Conservation (phyloP, 2,888 invertebrate species). For the Hermaeophaga mercurialis region DNA sequence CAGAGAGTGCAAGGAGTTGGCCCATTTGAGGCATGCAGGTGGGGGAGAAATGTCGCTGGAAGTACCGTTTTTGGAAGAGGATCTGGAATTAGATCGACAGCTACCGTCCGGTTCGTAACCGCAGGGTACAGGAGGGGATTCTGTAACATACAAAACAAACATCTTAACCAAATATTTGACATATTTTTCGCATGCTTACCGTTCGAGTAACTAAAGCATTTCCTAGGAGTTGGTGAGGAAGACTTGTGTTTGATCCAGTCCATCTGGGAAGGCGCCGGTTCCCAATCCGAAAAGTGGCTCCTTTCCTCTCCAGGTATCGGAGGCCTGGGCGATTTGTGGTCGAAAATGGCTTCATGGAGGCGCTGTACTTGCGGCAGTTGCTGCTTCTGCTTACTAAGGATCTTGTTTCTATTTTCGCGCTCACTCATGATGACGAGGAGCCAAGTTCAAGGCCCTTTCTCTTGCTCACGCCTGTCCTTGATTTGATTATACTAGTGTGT, state of each 20-base stretch:
- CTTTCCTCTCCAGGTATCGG: conserved; percentile 81
- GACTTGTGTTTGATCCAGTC: conserved; percentile 47
- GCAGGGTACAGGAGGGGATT: conserved; percentile 43
- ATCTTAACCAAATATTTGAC: no score
- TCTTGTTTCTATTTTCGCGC: conserved; percentile 37
- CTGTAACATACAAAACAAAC: conserved; percentile 24
- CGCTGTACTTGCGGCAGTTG: conserved; percentile 38
- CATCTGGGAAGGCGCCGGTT: conserved; percentile 37
- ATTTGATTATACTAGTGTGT: conserved; percentile 32
- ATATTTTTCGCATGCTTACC: no score
- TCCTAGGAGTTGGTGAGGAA: conserved; percentile 46
- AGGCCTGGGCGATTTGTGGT: conserved; percentile 78
- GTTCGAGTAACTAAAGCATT: conserved; percentile 40
- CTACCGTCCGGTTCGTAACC: conserved; percentile 53
- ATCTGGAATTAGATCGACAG: conserved; percentile 60
- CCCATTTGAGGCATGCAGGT: conserved; percentile 87
- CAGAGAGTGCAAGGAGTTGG: conserved; percentile 80
- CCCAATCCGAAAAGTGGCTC: conserved; percentile 52
- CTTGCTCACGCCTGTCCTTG: conserved; percentile 33
- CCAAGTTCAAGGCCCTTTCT: conserved; percentile 41
- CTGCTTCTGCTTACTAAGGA: conserved; percentile 24
- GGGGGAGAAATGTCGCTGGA: conserved; percentile 53
- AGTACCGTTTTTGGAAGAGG: conserved; percentile 48
- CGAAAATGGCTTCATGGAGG: conserved; percentile 50
- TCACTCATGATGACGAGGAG: conserved; percentile 49